Percentiles rank a stretch among this genome's conserved stretches.
Conservation (phyloP, 2,888 invertebrate species). For the Drosophila cyrtoloma region DNA sequence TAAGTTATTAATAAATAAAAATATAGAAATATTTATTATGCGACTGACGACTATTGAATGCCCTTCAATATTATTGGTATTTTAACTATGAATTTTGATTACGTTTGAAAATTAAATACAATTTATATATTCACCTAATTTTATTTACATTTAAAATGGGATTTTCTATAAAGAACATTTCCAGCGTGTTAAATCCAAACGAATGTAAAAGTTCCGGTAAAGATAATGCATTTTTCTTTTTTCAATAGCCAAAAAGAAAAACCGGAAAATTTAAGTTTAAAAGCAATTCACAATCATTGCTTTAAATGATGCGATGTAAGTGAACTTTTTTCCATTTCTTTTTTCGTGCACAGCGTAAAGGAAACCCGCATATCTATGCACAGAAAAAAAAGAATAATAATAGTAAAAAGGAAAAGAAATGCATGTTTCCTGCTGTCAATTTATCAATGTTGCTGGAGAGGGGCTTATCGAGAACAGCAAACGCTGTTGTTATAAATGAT, state of each 20-base stretch:
- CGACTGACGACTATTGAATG: slow-evolving; percentile 12
- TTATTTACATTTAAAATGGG: too few species aligned
- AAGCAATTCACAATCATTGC: not conserved
- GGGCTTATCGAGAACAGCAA: slow-evolving; percentile 44
- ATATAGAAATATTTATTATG: not conserved
- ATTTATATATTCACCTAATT: too few species aligned
- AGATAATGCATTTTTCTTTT: not conserved
- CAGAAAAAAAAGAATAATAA: not conserved
- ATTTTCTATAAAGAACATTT: not conserved
- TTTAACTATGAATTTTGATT: not conserved
- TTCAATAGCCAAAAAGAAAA: not conserved
- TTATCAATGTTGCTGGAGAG: slow-evolving; percentile 41
- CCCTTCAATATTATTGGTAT: slow-evolving; percentile 16
- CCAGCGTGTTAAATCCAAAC: not conserved
- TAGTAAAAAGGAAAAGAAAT: not conserved
- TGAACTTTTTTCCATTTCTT: not conserved
- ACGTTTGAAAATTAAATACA: too few species aligned
- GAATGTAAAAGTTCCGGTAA: not conserved
- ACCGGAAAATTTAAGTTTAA: not conserved
- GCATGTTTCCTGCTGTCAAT: slow-evolving; percentile 47
- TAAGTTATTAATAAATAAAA: slow-evolving; percentile 53
- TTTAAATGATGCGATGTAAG: not conserved
- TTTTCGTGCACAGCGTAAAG: not conserved
- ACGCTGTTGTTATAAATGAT: slow-evolving; percentile 54
- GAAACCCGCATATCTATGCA: not conserved